A percentile compares a stretch with the other conserved stretches of the same genome.
Evolutionary conservation across 2,797 vertebrate species (phyloP).

Genomic region (Sparus aurata): DNA sequence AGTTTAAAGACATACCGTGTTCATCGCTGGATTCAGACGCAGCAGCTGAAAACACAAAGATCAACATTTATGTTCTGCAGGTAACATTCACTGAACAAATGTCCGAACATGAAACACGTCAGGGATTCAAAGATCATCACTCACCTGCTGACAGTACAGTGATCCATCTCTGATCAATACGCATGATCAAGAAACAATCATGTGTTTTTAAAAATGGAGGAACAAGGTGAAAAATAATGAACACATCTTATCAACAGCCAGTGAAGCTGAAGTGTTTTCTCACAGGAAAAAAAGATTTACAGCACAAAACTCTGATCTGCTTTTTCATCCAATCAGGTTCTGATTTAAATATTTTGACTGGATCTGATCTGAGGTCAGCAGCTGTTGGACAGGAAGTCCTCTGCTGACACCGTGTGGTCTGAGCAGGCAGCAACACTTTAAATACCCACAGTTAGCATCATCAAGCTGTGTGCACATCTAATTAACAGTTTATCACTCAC

Average conservation of each 20-base stretch:
- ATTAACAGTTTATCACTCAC: neutral
- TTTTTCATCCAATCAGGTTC: neutral
- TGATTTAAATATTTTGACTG: neutral
- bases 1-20: neutral
- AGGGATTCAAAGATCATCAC: neutral
- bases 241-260: neutral
- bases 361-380: neutral
- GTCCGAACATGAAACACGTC: neutral
- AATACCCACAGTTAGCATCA: rapidly evolving
- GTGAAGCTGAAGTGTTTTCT: no score
- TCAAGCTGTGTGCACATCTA: neutral
- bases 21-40: neutral
- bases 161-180: neutral
- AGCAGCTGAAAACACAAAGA: conserved; percentile 25
- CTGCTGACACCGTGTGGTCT: conserved; percentile 59
- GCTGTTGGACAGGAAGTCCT: conserved; percentile 26
- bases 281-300: no score
- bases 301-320: no score
- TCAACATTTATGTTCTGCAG: no score
- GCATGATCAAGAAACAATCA: neutral
- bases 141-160: conserved; percentile 35
- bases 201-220: neutral
- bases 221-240: neutral
- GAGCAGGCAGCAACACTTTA: neutral
- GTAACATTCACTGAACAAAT: neutral